Evolutionary conservation across 2,797 vertebrate species (phyloP), one percentile per base, ranked within the genome.

Genomic region (Thripadectes ignobilis): DNA sequence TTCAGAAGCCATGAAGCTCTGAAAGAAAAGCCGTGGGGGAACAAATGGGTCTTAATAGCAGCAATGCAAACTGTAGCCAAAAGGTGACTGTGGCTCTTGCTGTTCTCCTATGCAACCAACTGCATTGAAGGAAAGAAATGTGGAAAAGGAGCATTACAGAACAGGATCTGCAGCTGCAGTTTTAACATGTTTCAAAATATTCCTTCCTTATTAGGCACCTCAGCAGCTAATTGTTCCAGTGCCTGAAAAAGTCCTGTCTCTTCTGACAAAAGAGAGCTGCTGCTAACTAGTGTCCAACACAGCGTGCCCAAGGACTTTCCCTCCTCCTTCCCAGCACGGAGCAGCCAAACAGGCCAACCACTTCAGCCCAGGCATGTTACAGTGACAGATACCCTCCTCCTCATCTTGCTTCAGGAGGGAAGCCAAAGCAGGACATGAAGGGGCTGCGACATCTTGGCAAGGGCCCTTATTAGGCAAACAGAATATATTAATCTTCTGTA

Each of bases 381-480:
- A 34, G 10, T 32, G 77, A 69, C 69, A 78, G 69, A 41, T 52
- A 45, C 52, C 22, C 83, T 76, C 76, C 72, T 91, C 63, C 73
- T 86, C 72, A 8, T n/a, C 79, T 45, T 55, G 20, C n/a, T 75
- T 55, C 81, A 74, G 61, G 5, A 58, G 34, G 5, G 51, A 45
- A 82, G 67, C 34, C 85, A 92, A 88, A 82, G 65, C n/a, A 63
- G 59, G 81, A 39, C 52, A 46, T 1, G 26, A 67, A 85, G 45
- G 74, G 84, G 39, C 32, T 81, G 51, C 66, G 86, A 79, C 32
- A 4, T 41, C 76, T 92, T 82, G 80, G 80, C 90, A 82, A 94
- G 54, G 58, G 46, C 21, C 63, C 79, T 93, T 85, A 66, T 79
- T 74, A 92, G 76, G 85, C 91, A 92, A 96, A 63, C 45, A 84